These are phyloP conservation scores for Turritopsis dohrnii DNA, from an alignment of 30 jellyfish, hydroid and myxozoan species.

Conservation along the genomic window DNA sequence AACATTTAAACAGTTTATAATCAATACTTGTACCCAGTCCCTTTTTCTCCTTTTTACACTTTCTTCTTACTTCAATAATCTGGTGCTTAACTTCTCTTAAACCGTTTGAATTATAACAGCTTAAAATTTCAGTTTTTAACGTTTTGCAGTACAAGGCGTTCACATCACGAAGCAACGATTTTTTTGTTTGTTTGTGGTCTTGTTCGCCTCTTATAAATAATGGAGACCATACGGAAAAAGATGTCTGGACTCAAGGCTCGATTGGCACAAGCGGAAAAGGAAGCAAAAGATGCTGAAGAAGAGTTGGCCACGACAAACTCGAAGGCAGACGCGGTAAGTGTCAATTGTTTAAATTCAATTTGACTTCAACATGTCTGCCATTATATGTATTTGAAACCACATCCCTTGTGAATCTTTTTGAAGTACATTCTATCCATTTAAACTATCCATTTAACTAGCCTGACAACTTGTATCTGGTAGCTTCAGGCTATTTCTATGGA, in stretches of 20 bases:
- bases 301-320: conserved; percentile 78
- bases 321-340: conserved; percentile 71
- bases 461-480: no score
- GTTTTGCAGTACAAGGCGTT: neutral
- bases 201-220: neutral
- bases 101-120: neutral
- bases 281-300: conserved; percentile 66
- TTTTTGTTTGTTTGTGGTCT: neutral
- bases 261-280: conserved; percentile 55
- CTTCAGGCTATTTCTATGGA: no score
- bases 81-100: neutral
- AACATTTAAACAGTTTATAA: no score
- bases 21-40: neutral
- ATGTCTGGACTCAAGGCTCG: conserved; percentile 56
- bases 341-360: neutral
- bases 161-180: neutral
- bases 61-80: neutral
- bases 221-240: conserved; percentile 76
- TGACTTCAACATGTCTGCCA: neutral
- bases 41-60: neutral
- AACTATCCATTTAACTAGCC: no score
- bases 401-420: no score
- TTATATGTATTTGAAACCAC: no score
- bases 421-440: no score
- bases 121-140: neutral